A percentile compares a stretch with the other conserved stretches of the same genome.
Evolutionary conservation across 1,140 invertebrate genomes (phyloP).

Genomic region (Drosophila bipectinata): DNA sequence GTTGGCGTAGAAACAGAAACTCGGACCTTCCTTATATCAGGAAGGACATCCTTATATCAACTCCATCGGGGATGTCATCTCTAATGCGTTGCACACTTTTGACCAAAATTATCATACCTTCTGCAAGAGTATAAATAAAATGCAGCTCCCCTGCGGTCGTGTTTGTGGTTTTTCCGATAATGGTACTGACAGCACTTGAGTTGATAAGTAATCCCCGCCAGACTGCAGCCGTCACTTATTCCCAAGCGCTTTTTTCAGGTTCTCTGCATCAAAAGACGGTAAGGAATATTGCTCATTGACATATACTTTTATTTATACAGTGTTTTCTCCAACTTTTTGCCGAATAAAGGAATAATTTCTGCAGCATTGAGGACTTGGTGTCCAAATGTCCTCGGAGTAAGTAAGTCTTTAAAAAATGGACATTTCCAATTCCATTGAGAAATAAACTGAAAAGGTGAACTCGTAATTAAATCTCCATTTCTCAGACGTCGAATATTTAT

Average conservation of each 20-base stretch:
- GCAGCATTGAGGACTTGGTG: not conserved
- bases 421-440: not conserved
- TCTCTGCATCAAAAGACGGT: not conserved
- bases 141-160: not conserved
- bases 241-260: not conserved
- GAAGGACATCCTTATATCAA: too few relatives aligned
- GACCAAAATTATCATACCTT: too few relatives aligned
- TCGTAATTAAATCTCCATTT: not conserved
- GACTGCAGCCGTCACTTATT: slow-evolving; percentile 3
- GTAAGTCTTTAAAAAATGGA: not conserved
- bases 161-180: not conserved
- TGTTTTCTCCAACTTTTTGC: not conserved
- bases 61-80: too few relatives aligned
- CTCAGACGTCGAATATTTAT: too few relatives aligned
- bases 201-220: not conserved
- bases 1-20: too few relatives aligned
- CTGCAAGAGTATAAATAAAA: not conserved
- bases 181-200: not conserved
- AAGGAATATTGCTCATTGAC: not conserved
- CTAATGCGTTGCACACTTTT: too few relatives aligned
- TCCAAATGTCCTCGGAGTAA: not conserved
- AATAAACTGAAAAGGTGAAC: not conserved
- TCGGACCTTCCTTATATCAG: too few relatives aligned
- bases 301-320: not conserved
- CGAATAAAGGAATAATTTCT: not conserved